A percentile compares a stretch with the other conserved stretches of the same genome.
Evolutionary conservation across 2,113 vertebrate genomes (phyloP).

Genomic region (Acanthochromis polyacanthus): DNA sequence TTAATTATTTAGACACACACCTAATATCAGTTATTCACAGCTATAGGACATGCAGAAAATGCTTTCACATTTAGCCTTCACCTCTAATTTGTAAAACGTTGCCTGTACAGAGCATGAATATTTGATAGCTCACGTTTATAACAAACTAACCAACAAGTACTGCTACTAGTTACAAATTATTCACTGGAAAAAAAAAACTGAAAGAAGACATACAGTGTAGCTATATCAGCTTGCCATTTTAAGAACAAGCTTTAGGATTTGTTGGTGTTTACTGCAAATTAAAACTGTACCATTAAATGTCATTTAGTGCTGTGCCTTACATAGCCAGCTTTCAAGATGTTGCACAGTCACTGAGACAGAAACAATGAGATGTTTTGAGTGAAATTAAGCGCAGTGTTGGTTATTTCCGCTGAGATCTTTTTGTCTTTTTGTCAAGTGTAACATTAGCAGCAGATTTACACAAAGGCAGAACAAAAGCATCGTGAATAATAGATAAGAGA

Average conservation of each 20-base stretch:
- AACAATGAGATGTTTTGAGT: not conserved
- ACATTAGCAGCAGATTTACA: slow-evolving; percentile 52
- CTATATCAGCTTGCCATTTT: too few species aligned
- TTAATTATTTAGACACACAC: slow-evolving; percentile 48
- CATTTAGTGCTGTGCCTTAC: not conserved
- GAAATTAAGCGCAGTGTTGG: not conserved
- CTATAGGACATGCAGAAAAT: not conserved
- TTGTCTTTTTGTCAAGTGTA: slow-evolving; percentile 14
- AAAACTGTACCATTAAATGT: not conserved
- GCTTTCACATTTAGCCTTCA: not conserved
- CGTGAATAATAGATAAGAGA: slow-evolving; percentile 56
- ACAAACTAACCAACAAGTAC: slow-evolving; percentile 4
- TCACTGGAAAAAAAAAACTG: not conserved
- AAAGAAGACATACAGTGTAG: not conserved
- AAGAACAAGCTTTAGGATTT: not conserved
- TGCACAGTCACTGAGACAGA: not conserved
- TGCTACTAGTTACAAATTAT: too few species aligned
- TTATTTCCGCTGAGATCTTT: not conserved
- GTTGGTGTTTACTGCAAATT: not conserved
- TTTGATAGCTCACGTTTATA: slow-evolving; percentile 30
- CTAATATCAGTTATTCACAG: not conserved
- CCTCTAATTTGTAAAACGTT: not conserved
- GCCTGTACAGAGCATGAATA: slow-evolving; percentile 12
- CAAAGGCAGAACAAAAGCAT: slow-evolving; percentile 47
- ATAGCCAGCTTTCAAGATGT: not conserved